Percentiles rank a stretch among this genome's conserved stretches.
These are phyloP conservation scores for Lanius ludovicianus DNA, from an alignment of 2,113 vertebrate species.

Conservation along the genomic window DNA sequence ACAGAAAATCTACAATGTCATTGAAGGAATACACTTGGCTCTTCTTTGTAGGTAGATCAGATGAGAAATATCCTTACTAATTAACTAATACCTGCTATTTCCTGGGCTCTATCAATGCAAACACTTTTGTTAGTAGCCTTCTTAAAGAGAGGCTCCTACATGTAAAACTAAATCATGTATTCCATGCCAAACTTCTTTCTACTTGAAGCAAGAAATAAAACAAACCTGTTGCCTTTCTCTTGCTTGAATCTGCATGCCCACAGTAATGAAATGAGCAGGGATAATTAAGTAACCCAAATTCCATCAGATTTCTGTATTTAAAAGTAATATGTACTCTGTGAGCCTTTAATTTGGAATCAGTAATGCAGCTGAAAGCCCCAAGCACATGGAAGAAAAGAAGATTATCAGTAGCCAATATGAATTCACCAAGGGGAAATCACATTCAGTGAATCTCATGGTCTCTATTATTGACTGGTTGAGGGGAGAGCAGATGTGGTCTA, in stretches of 20 bases:
- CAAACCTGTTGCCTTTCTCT: fast-evolving
- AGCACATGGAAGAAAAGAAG: not conserved
- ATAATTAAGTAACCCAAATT: not conserved
- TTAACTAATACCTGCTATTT: not conserved
- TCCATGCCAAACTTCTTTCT: not conserved
- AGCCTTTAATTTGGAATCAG: not conserved
- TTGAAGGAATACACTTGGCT: not conserved
- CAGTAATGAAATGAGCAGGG: not conserved
- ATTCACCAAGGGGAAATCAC: not conserved
- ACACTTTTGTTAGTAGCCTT: not conserved
- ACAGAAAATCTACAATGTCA: not conserved
- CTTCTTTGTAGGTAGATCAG: not conserved
- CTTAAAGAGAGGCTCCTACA: not conserved
- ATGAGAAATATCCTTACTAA: not conserved
- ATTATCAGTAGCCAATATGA: not conserved
- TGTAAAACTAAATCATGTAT: not conserved
- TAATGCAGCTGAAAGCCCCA: not conserved
- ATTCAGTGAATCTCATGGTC: not conserved
- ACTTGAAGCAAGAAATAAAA: not conserved
- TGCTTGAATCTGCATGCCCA: not conserved
- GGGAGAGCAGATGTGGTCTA: not conserved
- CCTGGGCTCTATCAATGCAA: not conserved
- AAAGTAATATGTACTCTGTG: not conserved
- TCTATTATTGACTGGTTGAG: not conserved
- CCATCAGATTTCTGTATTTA: not conserved